Evolutionary conservation across 2,888 invertebrate genomes (phyloP), one percentile per base, ranked within the genome.

Genomic region (Nasonovia ribisnigri): DNA sequence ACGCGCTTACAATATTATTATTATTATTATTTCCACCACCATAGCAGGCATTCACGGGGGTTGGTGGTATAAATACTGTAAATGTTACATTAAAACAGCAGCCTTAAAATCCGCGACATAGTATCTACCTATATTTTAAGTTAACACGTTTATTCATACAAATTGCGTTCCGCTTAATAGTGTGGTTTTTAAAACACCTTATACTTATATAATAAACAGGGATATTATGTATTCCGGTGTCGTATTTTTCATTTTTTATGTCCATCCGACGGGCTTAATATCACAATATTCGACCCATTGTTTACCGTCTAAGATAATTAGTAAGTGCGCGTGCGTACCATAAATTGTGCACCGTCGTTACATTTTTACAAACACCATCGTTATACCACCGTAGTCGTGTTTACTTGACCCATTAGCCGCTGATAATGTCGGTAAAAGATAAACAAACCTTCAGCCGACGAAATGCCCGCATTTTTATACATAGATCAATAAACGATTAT

Each of bases 361-460:
- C 6, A 89, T 43, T 26, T 60, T 57, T 43, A 89, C 89, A 89
- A 43, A 54, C 42, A 43, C 89, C 29, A 0, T n/a, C 57, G 26
- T 43, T 54, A 54, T 46, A 54, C 42, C 26, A 20, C 20, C 20
- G 20, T 20, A 54, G 29, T 13, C 20, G 8, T 67, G 60, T 90
- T 90, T 90, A 90, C 89, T 60, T 46, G 89, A 90, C 43, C 89
- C 89, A 46, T 60, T 60, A 29, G 29, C 43, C n/a, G 89, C 43
- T n/a, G 43, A 90, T 90, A 88, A 29, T 88, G 24, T 67, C 24
- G 60, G n/a, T 46, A n/a, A 46, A 90, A 90, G 60, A 67, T 46
- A 90, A 90, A 60, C 60, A 89, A 90, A 90, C 29, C 60, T 51
- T 48, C 36, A 20, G 51, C 48, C n/a, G 87, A 29, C 3, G 36